Conservation (phyloP, 2,888 invertebrate genomes). For the Apocheima hispidaria region DNA sequence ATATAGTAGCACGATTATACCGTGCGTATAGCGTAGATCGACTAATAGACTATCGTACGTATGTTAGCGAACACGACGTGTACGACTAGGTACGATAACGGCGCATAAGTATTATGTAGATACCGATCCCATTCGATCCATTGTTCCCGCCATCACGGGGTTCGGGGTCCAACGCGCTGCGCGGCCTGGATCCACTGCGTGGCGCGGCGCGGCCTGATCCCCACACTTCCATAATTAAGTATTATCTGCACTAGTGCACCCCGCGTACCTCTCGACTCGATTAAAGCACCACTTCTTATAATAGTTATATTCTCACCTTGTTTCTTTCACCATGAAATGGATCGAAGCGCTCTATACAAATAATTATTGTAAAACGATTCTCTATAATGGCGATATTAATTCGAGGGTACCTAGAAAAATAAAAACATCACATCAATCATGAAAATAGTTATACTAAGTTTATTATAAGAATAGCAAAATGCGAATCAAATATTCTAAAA, state of each 20-base stretch:
- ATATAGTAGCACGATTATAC: constrained; percentile 21
- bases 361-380: neutral
- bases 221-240: neutral
- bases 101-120: neutral
- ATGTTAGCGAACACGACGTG: neutral
- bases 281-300: neutral
- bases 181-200: neutral
- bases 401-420: neutral
- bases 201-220: neutral
- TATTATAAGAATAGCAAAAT: constrained; percentile 15
- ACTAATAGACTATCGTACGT: constrained; percentile 5
- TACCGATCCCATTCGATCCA: neutral
- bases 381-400: neutral
- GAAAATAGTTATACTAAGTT: neutral
- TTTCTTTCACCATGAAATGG: neutral
- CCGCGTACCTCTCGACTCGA: neutral
- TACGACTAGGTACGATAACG: too few species aligned
- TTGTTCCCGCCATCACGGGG: neutral
- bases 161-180: neutral
- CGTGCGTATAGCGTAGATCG: constrained; percentile 25
- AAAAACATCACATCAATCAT: neutral
- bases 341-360: neutral
- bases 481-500: constrained; percentile 45
- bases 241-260: neutral
- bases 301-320: neutral